Base-by-base conservation (phyloP, 1,140 invertebrate genomes). In the Aphaenogaster floridana region DNA sequence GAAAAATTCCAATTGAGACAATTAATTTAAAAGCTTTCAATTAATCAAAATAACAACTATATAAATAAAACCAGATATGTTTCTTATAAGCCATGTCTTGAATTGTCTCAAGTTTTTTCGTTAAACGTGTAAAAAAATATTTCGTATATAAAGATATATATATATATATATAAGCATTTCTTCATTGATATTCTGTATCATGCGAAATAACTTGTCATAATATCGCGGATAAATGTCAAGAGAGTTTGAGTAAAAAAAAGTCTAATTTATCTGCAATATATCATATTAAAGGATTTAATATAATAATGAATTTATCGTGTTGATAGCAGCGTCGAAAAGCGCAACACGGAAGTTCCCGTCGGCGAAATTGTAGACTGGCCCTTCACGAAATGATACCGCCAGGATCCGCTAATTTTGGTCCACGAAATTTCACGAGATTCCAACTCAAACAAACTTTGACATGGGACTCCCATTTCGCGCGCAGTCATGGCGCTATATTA, bases 371-470 rank as follows among this genome's bases (percentile, higher is more conserved):
- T 66, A 68, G 36, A 61, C 64, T 63, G 50, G 34, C 21, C 48
- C 45, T 86, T 79, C 54, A 68, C 64, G 86, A 87, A 89, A 87
- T 74, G 88, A 79, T 85, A 90, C 69, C 61, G 34, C 50, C 45
- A 69, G 63, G 78, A 68, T 77, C 74, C 88, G 86, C 88, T 90
- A 88, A 90, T 88, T 86, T 90, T 61, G 50, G 34, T 52, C 61
- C 57, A 63, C 54, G 89, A 90, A 90, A 90, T 90, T 90, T 83
- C 78, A 87, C 76, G 68, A 54, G 57, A 79, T 45, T 63, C 45
- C 50, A 72, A 59, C 85, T 83, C 63, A 36, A 77, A 52, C 61
- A 52, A 90, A 85, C 59, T 85, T 90, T 90, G 89, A 90, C 89
- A 79, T 42, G 48, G 85, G 52, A 87, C 83, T 66, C 71, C 50